phyloP scores from a whole-genome alignment of 2,113 vertebrate genomes.

The Puntigrus tetrazona region DNA sequence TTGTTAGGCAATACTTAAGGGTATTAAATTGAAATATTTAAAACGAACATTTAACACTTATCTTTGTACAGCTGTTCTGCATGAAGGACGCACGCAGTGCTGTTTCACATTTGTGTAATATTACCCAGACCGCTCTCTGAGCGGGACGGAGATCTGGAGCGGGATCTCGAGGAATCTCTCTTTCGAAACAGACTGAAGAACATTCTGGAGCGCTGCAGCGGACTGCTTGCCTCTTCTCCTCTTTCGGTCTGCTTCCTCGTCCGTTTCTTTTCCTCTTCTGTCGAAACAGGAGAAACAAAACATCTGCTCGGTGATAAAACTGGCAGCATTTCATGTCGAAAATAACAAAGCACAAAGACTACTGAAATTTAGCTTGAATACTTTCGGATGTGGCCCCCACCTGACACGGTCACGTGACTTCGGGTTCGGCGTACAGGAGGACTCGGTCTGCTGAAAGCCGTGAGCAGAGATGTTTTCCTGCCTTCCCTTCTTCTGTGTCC shows the following conservation, averaged over 20 bases:
- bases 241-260: conserved; percentile 77
- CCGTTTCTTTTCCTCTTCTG: conserved; percentile 82
- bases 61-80: not conserved
- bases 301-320: not conserved
- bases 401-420: conserved; percentile 88
- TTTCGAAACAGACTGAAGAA: conserved; percentile 85
- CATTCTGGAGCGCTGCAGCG: conserved; percentile 90
- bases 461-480: conserved; percentile 81
- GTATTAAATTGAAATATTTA: no score
- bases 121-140: conserved; percentile 76
- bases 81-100: not conserved
- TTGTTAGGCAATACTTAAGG: no score
- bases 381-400: conserved; percentile 61
- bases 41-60: no score
- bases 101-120: not conserved
- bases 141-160: conserved; percentile 72
- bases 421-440: conserved; percentile 89
- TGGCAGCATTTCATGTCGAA: not conserved
- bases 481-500: conserved; percentile 60
- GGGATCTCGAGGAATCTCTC: conserved; percentile 62
- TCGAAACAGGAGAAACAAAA: conserved; percentile 56
- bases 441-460: conserved; percentile 86
- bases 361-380: not conserved
- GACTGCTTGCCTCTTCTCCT: conserved; percentile 65
- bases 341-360: not conserved